These are phyloP conservation scores for Drosophila lacertosa DNA, from an alignment of 1,140 invertebrate genomes.

Conservation along the genomic window DNA sequence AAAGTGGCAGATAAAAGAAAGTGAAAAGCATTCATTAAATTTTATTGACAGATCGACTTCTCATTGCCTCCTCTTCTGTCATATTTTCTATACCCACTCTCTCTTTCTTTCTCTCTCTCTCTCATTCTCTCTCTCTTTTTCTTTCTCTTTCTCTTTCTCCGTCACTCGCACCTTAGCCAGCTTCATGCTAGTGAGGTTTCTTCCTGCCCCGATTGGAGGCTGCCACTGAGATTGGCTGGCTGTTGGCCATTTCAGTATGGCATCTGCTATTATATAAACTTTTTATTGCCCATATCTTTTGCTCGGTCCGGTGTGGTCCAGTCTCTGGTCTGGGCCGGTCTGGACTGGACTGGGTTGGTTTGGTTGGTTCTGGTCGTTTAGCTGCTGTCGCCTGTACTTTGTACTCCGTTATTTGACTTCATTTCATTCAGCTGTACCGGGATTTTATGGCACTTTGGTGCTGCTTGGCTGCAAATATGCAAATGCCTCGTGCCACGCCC, in stretches of 20 bases:
- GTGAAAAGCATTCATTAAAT: not conserved
- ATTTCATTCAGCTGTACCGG: slow-evolving; percentile 59
- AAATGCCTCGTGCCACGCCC: slow-evolving; percentile 48
- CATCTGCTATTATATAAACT: slow-evolving; percentile 60
- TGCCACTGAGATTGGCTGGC: slow-evolving; percentile 8
- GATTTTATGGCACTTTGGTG: slow-evolving; percentile 68
- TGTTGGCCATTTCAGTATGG: slow-evolving; percentile 22
- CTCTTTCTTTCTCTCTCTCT: not conserved
- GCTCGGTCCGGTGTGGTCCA: not conserved
- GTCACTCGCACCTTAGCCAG: slow-evolving; percentile 16
- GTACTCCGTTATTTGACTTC: slow-evolving; percentile 61
- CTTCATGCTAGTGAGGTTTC: not conserved
- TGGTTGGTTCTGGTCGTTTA: slow-evolving; percentile 6
- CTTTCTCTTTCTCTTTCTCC: not conserved
- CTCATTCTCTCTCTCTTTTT: not conserved
- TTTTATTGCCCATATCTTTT: slow-evolving; percentile 74
- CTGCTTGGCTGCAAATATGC: slow-evolving; percentile 68
- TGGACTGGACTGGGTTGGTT: not conserved
- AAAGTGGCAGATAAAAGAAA: not conserved
- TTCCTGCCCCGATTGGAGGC: not conserved
- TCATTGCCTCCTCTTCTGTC: not conserved
- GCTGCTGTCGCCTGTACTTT: slow-evolving; percentile 24
- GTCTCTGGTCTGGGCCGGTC: not conserved
- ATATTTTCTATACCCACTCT: not conserved
- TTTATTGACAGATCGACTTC: slow-evolving; percentile 1